A percentile compares a stretch with the other conserved stretches of the same genome.
phyloP scores from a whole-genome alignment of 2,888 invertebrate species.

The Beris morrisii region DNA sequence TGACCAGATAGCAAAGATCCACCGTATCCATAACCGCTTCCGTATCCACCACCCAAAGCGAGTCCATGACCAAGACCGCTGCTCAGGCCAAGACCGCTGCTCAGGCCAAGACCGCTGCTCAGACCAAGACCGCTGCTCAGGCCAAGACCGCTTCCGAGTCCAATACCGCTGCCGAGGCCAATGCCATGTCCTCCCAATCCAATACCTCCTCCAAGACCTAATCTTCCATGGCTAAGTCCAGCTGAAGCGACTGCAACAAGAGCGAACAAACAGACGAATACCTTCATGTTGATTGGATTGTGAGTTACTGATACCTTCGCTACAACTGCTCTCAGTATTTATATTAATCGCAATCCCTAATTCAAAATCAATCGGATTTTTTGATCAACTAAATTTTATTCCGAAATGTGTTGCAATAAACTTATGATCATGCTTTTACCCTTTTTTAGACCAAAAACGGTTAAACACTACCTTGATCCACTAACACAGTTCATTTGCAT shows the following conservation, averaged over 20 bases:
- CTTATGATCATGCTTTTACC: no score
- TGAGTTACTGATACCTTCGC: not conserved
- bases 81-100: not conserved
- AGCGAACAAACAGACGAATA: constrained; percentile 8
- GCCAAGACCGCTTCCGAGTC: not conserved
- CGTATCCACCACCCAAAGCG: not conserved
- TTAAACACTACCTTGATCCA: no score
- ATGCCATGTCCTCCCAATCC: not conserved
- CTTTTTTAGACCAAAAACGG: no score
- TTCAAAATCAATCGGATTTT: no score
- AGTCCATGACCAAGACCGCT: not conserved
- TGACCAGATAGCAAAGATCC: not conserved
- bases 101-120: not conserved
- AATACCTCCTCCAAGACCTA: not conserved
- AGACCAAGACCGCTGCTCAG: not conserved
- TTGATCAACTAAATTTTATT: no score
- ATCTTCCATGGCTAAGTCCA: constrained; percentile 11
- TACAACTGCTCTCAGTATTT: no score
- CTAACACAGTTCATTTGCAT: no score
- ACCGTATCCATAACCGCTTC: not conserved
- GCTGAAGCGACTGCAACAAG: constrained; percentile 15
- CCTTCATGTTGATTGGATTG: constrained; percentile 12
- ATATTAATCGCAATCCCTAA: no score
- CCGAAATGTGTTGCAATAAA: no score
- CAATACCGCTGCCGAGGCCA: not conserved